Conservation (phyloP, 2,888 invertebrate species). For the Glyphotaelius pellucidus region DNA sequence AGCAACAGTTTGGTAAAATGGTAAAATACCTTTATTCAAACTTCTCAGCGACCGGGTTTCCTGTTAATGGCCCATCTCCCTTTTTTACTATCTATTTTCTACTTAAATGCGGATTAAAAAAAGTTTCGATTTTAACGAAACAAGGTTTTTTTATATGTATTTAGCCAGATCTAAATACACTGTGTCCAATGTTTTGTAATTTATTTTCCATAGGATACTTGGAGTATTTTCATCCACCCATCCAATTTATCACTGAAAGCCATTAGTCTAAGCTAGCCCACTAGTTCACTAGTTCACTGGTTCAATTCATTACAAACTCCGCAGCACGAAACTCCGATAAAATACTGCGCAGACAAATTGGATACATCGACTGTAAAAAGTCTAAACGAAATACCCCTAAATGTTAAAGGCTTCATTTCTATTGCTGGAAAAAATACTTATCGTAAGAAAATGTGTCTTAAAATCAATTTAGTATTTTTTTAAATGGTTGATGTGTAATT, state of each 20-base stretch:
- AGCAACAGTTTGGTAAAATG: no score
- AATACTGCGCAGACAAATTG: not conserved
- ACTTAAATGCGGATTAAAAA: no score
- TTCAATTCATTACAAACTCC: not conserved
- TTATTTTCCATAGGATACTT: no score
- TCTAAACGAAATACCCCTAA: not conserved
- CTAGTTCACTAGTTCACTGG: not conserved
- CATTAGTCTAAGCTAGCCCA: not conserved
- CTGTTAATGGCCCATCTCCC: no score
- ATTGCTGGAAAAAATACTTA: not conserved
- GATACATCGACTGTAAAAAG: not conserved
- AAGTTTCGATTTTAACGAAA: no score
- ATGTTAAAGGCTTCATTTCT: not conserved
- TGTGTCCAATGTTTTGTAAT: not conserved
- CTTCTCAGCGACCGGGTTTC: no score
- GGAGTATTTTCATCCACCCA: not conserved
- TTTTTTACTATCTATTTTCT: no score
- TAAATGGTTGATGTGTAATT: no score
- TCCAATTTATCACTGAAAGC: not conserved
- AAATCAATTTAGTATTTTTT: not conserved
- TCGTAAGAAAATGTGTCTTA: not conserved
- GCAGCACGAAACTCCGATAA: slow-evolving; percentile 26
- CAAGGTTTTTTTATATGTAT: no score
- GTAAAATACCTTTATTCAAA: no score
- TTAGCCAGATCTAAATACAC: not conserved